A percentile compares a stretch with the other conserved stretches of the same genome.
phyloP scores from a whole-genome alignment of 2,797 vertebrate genomes.

The Ctenopoma multispine region DNA sequence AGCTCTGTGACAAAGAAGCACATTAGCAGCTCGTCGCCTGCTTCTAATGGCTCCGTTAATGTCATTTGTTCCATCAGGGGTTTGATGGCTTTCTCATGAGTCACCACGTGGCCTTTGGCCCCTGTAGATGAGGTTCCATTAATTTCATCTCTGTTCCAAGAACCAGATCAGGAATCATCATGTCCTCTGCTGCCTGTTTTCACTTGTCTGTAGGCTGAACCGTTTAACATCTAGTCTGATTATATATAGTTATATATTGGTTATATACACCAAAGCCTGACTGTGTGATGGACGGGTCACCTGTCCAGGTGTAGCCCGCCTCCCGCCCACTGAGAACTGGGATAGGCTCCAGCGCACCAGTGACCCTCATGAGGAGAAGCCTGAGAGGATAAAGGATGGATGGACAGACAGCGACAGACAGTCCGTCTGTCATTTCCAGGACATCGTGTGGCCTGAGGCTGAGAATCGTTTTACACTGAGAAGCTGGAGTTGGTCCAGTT shows the following conservation, averaged over 20 bases:
- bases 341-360: too few species aligned
- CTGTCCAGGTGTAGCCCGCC: too few species aligned
- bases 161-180: constrained; percentile 14
- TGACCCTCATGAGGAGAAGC: too few species aligned
- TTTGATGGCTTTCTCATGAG: constrained; percentile 55
- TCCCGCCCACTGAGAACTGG: too few species aligned
- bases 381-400: too few species aligned
- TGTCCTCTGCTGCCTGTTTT: neutral
- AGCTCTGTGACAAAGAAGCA: constrained; percentile 18
- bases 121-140: neutral
- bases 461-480: neutral
- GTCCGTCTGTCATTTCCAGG: neutral
- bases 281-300: too few species aligned
- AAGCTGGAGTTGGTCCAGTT: constrained; percentile 13
- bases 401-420: too few species aligned
- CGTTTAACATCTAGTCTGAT: too few species aligned
- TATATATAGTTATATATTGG: too few species aligned
- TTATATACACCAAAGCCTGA: too few species aligned
- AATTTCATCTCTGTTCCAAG: constrained; percentile 11
- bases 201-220: neutral
- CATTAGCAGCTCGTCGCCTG: constrained; percentile 49
- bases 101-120: constrained; percentile 48
- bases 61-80: constrained; percentile 43
- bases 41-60: constrained; percentile 49
- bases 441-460: neutral